Percentiles rank a stretch among this genome's conserved stretches.
phyloP scores from a whole-genome alignment of 2,113 vertebrate species.

The Chlamydotis undulata region DNA sequence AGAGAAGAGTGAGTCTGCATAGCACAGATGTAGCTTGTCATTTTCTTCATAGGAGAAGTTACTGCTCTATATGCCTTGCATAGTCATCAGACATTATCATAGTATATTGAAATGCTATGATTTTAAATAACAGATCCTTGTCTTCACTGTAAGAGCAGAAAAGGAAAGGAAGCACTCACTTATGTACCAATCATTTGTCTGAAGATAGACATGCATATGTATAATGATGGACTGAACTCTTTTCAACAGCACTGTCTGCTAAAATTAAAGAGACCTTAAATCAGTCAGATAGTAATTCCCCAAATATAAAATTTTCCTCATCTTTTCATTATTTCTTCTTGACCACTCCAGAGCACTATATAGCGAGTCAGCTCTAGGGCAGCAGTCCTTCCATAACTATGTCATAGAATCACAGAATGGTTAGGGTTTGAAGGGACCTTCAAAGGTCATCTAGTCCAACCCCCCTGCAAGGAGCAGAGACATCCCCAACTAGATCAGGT shows the following conservation, averaged over 20 bases:
- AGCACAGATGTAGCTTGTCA: neutral
- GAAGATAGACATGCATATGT: neutral
- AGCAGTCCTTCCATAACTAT: neutral
- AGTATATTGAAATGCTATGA: neutral
- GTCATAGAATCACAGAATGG: too few species aligned
- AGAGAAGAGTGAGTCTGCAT: neutral
- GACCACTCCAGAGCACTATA: neutral
- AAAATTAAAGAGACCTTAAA: neutral
- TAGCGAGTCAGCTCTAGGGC: neutral
- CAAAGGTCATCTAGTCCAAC: too few species aligned
- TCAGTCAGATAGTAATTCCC: neutral
- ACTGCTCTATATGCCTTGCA: neutral
- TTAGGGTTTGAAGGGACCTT: too few species aligned
- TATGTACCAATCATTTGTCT: neutral
- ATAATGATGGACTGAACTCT: neutral
- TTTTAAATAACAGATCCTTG: neutral
- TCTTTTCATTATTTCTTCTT: neutral
- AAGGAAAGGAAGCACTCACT: neutral
- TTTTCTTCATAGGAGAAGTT: neutral
- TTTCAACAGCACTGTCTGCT: neutral
- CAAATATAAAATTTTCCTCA: neutral
- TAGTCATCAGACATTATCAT: neutral
- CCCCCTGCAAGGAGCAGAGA: too few species aligned
- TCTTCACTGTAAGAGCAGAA: neutral
- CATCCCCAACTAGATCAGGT: too few species aligned